Percentiles rank a stretch among this genome's conserved stretches.
These are phyloP conservation scores for Pseudopodoces humilis DNA, from an alignment of 2,113 vertebrate genomes.

Conservation along the genomic window DNA sequence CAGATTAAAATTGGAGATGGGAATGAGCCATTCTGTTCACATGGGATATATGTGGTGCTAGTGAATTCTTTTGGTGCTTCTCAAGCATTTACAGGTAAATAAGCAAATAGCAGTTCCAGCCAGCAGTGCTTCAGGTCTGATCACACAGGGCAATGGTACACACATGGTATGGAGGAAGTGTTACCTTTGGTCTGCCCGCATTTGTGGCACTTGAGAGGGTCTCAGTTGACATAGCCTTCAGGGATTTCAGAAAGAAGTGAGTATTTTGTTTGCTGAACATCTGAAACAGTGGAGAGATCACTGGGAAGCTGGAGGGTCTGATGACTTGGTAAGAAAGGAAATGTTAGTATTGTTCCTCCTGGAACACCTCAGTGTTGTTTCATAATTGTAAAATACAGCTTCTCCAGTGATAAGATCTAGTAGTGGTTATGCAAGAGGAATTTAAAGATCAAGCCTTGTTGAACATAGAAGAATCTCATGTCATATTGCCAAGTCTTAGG, in stretches of 20 bases:
- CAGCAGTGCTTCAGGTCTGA: background rate
- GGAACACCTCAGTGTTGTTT: background rate
- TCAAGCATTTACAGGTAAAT: background rate
- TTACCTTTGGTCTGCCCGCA: background rate
- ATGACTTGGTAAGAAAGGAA: background rate
- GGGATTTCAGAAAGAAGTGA: background rate
- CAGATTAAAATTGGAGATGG: background rate
- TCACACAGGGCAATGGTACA: fast-evolving
- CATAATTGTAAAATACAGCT: background rate
- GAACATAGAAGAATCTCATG: background rate
- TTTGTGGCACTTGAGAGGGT: background rate
- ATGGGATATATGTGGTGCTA: background rate
- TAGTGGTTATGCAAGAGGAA: background rate
- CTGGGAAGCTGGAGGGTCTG: background rate
- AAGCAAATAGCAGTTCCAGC: background rate
- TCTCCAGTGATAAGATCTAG: background rate
- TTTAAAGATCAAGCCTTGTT: background rate
- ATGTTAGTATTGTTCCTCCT: background rate
- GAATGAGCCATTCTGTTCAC: background rate
- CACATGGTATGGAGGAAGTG: fast-evolving
- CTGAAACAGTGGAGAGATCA: background rate
- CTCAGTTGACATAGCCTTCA: background rate
- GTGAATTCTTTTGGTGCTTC: background rate
- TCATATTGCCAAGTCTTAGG: background rate
- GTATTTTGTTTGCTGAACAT: background rate